Base-by-base conservation (phyloP, 1,140 invertebrate species). In the Drosophila tristis region DNA sequence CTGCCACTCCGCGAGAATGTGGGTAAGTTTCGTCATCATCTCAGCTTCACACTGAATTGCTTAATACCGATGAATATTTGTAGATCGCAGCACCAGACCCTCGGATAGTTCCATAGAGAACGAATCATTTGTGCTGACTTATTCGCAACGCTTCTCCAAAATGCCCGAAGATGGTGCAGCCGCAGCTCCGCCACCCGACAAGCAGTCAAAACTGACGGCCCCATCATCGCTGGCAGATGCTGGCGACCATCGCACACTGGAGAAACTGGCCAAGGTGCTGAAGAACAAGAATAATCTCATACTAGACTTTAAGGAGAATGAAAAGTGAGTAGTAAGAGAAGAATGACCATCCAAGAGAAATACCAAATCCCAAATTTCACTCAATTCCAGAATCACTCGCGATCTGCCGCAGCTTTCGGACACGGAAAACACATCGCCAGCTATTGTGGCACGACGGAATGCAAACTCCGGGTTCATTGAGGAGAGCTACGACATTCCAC, bases 401-500 rank as follows among this genome's bases (percentile, higher is more conserved):
- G 91, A 92, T 66, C 48, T 92, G 54, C 80, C 90, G 25, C 91
- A 92, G 72, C 72, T 92, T 39, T 92, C 92, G 45, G 90, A 92
- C 31, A 92, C 92, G 29, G 91, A 92, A 64, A 92, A 93, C 74
- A 91, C 91, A 29, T 92, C 90, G 29, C 91, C 82, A 39, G 87
- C 91, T 31, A 90, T 92, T 78, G 76, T 78, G 62, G 91, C 91
- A 4, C 71, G 72, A 1, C 79, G 80, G 5, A 80, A 92, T 67
- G 82, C 78, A 6, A 63, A 61, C 53, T 91, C 78, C 9, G 76
- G 90, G 20, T 77, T 81, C 15, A 91, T 92, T 71, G 95, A 96
- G 91, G 95, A 96, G 45, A 95, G 94, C 70, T 96, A 96, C 77
- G 96, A 96, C 87, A 95, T 96, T 92, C 95, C 95, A 26, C 93